These are phyloP conservation scores for Peribatodes rhomboidaria DNA, from an alignment of 2,888 invertebrate species.

Conservation along the genomic window DNA sequence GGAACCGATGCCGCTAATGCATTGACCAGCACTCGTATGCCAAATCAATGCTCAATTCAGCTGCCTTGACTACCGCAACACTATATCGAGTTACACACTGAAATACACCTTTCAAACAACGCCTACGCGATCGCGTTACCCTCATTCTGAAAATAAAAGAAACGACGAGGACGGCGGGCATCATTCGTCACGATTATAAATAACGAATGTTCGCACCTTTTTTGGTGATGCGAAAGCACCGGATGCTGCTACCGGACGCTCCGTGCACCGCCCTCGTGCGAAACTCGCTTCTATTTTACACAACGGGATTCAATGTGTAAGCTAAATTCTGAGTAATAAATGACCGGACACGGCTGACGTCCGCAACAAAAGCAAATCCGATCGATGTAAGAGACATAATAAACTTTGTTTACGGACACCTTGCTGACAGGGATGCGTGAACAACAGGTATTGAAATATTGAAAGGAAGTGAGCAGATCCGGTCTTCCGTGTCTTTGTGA, in stretches of 20 bases:
- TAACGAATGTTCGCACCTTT: conserved; percentile 83
- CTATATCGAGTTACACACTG: conserved; percentile 28
- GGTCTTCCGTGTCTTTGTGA: conserved; percentile 58
- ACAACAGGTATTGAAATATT: conserved; percentile 60
- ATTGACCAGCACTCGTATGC: conserved; percentile 45
- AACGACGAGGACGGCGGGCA: conserved; percentile 67
- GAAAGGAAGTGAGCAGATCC: conserved; percentile 54
- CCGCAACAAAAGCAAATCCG: conserved; percentile 71
- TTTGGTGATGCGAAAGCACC: conserved; percentile 83
- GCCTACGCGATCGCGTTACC: conserved; percentile 52
- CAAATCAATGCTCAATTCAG: conserved; percentile 29
- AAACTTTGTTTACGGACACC: conserved; percentile 44
- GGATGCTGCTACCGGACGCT: conserved; percentile 83
- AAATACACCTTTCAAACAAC: conserved; percentile 57
- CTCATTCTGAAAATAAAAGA: conserved; percentile 77
- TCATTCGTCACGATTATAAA: conserved; percentile 82
- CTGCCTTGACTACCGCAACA: conserved; percentile 48
- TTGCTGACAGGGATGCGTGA: conserved; percentile 38
- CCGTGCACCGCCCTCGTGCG: conserved; percentile 74
- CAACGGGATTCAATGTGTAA: conserved; percentile 54
- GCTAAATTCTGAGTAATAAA: conserved; percentile 61
- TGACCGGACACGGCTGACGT: conserved; percentile 76
- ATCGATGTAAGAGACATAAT: conserved; percentile 47
- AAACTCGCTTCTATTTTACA: conserved; percentile 66
- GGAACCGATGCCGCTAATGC: conserved; percentile 66